Conservation (phyloP, 2,797 vertebrate genomes). For the Halcyon chelicuti region DNA sequence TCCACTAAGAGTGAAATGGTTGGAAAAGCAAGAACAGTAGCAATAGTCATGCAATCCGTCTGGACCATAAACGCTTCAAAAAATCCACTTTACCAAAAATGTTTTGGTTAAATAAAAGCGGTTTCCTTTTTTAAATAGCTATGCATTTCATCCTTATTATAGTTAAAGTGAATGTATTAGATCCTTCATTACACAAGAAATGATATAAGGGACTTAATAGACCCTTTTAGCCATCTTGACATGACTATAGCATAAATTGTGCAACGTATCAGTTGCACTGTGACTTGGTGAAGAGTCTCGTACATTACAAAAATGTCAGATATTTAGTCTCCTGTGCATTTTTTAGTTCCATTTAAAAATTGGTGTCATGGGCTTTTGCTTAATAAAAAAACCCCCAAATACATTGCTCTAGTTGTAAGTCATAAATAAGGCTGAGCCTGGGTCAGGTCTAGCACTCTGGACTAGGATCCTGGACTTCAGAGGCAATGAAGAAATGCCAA, state of each 20-base stretch:
- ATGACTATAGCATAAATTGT: neutral
- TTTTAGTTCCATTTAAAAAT: conserved; percentile 30
- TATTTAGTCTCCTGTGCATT: neutral
- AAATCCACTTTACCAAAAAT: neutral
- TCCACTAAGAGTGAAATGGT: neutral
- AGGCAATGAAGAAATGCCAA: conserved; percentile 38
- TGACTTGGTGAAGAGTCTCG: neutral
- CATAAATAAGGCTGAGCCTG: conserved; percentile 36
- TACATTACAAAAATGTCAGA: neutral
- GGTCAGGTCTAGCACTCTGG: neutral
- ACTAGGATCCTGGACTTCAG: conserved; percentile 24
- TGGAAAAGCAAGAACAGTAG: neutral
- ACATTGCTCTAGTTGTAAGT: neutral
- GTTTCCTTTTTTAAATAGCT: conserved; percentile 8
- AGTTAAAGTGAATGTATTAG: neutral
- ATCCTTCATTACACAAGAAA: neutral
- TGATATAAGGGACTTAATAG: neutral
- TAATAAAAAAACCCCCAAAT: conserved; percentile 35
- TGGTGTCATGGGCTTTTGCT: neutral
- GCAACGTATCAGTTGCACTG: neutral
- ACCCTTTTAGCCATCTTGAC: neutral
- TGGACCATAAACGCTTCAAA: neutral
- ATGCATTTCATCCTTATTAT: neutral
- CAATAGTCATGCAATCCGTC: neutral
- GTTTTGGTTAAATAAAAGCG: conserved; percentile 27